Evolutionary conservation across 2,797 vertebrate species (phyloP).

Genomic region (Toxotes lorentzi): DNA sequence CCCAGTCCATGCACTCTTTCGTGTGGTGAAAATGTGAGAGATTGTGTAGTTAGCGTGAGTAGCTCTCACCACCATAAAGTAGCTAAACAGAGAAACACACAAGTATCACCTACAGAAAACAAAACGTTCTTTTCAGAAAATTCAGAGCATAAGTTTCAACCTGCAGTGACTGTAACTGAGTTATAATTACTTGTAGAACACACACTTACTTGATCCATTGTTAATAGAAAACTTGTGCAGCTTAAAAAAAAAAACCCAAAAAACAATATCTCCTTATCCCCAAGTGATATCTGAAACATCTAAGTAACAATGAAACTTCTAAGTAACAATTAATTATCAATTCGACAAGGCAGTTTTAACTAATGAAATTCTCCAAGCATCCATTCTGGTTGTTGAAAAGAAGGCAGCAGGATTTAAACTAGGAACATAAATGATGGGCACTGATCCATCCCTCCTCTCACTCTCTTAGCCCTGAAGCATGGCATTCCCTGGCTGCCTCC

Average conservation of each 20-base stretch:
- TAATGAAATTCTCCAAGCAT: slow-evolving; percentile 3
- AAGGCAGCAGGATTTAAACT: slow-evolving; percentile 29
- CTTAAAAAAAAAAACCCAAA: neutral
- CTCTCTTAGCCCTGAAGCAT: slow-evolving; percentile 55
- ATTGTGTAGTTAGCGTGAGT: neutral
- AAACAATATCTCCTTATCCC: neutral
- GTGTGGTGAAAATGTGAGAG: neutral
- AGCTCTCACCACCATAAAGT: neutral
- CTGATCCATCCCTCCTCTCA: slow-evolving; percentile 48
- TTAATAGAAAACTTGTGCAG: neutral
- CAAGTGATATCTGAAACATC: slow-evolving; percentile 2
- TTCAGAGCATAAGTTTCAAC: neutral
- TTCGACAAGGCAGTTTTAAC: neutral
- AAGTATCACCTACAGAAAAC: neutral
- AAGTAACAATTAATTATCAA: neutral
- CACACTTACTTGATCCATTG: neutral
- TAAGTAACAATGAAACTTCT: neutral
- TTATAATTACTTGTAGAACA: neutral
- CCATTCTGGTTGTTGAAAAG: slow-evolving; percentile 3
- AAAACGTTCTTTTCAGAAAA: neutral
- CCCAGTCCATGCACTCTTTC: neutral
- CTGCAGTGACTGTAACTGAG: neutral
- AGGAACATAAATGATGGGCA: slow-evolving; percentile 60
- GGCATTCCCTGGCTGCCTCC: slow-evolving; percentile 70
- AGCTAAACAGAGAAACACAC: neutral